Evolutionary conservation across 2,113 vertebrate genomes (phyloP).

Genomic region (Procavia capensis): DNA sequence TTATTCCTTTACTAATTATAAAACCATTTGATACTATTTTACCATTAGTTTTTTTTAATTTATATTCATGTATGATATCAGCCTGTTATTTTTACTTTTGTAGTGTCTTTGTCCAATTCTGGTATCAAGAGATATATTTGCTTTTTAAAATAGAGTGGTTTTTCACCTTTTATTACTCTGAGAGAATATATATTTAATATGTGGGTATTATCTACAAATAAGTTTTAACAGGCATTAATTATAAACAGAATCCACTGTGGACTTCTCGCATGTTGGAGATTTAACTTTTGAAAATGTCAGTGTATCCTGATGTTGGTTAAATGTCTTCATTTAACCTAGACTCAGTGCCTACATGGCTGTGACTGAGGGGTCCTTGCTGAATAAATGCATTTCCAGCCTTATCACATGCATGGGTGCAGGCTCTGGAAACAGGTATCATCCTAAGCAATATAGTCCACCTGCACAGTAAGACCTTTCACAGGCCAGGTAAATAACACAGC

Average conservation of each 20-base stretch:
- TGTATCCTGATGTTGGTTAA: conserved; percentile 79
- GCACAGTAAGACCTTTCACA: too few relatives aligned
- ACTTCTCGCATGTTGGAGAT: fast-evolving
- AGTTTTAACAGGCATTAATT: neutral
- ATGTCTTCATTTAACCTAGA: conserved; percentile 78
- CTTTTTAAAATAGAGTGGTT: neutral
- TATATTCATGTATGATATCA: too few relatives aligned
- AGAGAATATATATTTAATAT: too few relatives aligned
- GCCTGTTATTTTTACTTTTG: too few relatives aligned
- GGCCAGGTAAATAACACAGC: neutral
- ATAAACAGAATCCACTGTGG: neutral
- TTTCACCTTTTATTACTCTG: too few relatives aligned
- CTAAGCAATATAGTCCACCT: fast-evolving
- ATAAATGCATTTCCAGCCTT: conserved; percentile 85
- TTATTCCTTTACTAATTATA: too few relatives aligned
- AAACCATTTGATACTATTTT: too few relatives aligned
- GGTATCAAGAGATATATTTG: too few relatives aligned
- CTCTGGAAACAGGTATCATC: conserved; percentile 49
- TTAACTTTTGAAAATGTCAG: conserved; percentile 81
- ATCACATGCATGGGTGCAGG: conserved; percentile 84
- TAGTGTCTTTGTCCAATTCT: too few relatives aligned
- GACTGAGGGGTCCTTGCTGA: conserved; percentile 76
- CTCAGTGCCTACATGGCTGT: conserved; percentile 83
- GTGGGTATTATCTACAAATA: neutral
- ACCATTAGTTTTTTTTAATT: too few relatives aligned